Evolutionary conservation across 2,888 invertebrate species (phyloP).

Genomic region (Stenichneumon culpator): DNA sequence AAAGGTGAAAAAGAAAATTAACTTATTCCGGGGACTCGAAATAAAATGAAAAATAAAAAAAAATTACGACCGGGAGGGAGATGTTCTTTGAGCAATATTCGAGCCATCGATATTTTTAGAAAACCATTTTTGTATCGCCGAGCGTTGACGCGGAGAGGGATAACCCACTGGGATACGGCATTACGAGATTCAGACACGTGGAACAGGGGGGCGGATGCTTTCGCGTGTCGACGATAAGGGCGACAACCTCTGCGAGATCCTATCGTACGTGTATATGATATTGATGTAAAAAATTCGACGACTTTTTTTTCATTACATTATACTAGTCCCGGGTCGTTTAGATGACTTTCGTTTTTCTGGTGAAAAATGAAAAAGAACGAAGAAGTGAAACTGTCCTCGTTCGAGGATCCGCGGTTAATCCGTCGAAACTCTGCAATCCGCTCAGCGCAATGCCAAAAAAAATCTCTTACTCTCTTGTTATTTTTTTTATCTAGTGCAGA

Average conservation of each 20-base stretch:
- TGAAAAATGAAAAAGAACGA: not conserved
- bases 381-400: slow-evolving; percentile 14
- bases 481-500: not conserved
- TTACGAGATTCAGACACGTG: slow-evolving; percentile 49
- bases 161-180: slow-evolving; percentile 29
- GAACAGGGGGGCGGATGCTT: slow-evolving; percentile 36
- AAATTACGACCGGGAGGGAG: not conserved
- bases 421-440: slow-evolving; percentile 15
- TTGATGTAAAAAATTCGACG: not conserved
- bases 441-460: slow-evolving; percentile 22
- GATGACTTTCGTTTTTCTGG: slow-evolving; percentile 37
- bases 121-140: slow-evolving; percentile 1
- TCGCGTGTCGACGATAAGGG: slow-evolving; percentile 48
- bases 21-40: not conserved
- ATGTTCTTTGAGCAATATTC: not conserved
- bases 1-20: not conserved
- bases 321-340: slow-evolving; percentile 19
- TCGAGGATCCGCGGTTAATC: slow-evolving; percentile 26
- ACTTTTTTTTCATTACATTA: slow-evolving; percentile 23
- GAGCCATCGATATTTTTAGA: not conserved
- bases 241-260: slow-evolving; percentile 6
- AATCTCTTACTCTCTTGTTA: not conserved
- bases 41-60: not conserved
- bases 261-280: slow-evolving; percentile 17
- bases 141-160: slow-evolving; percentile 1